phyloP scores from a whole-genome alignment of 2,888 invertebrate genomes.

The Cylloceria caligata region DNA sequence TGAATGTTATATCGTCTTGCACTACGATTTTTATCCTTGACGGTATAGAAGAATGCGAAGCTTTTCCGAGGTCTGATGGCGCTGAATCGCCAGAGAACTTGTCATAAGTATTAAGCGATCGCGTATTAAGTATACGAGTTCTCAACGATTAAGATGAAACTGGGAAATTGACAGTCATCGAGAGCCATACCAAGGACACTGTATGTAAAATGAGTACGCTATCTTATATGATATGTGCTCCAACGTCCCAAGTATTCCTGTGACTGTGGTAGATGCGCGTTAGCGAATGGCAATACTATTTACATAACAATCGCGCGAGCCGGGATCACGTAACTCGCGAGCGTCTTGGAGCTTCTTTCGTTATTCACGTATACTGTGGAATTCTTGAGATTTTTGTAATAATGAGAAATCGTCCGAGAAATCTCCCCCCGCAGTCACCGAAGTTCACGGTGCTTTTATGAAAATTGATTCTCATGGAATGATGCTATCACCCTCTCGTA shows the following conservation, averaged over 20 bases:
- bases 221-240: constrained; percentile 63
- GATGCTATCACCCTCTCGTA: constrained; percentile 61
- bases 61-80: neutral
- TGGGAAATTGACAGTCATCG: constrained; percentile 76
- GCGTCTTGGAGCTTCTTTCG: constrained; percentile 67
- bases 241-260: constrained; percentile 69
- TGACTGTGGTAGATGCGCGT: constrained; percentile 76
- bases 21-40: constrained; percentile 40
- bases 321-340: constrained; percentile 80
- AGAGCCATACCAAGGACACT: constrained; percentile 65
- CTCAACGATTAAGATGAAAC: constrained; percentile 72
- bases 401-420: no score
- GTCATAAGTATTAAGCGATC: constrained; percentile 40
- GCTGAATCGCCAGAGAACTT: constrained; percentile 20
- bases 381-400: neutral
- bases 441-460: constrained; percentile 27
- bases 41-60: constrained; percentile 28
- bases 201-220: constrained; percentile 11
- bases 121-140: constrained; percentile 55
- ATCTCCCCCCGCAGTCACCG: no score
- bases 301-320: constrained; percentile 81
- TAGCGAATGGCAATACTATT: constrained; percentile 77
- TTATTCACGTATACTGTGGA: no score
- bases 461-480: constrained; percentile 64
- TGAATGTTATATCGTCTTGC: constrained; percentile 13